Evolutionary conservation across 2,888 invertebrate species (phyloP).

Genomic region (Aphidoletes aphidimyza): DNA sequence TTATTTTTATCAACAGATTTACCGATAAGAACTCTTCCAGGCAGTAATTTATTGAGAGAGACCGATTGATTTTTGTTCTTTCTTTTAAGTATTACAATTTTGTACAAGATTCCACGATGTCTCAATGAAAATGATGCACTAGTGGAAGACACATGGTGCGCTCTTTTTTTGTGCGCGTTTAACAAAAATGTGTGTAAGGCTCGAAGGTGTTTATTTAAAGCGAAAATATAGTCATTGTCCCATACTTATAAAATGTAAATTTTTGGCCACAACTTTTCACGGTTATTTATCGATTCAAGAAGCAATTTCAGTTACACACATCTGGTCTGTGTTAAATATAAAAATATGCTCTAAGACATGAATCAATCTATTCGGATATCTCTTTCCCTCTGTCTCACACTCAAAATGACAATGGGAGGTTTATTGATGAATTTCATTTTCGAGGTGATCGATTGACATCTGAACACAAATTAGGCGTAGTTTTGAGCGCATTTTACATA

Average conservation of each 20-base stretch:
- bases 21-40: neutral
- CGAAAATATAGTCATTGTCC: conserved; percentile 51
- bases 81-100: neutral
- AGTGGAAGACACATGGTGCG: conserved; percentile 17
- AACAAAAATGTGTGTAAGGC: neutral
- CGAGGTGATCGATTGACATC: conserved; percentile 41
- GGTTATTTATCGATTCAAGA: neutral
- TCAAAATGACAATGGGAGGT: conserved; percentile 15
- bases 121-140: neutral
- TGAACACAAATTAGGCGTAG: conserved; percentile 38
- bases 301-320: neutral
- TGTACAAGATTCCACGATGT: neutral
- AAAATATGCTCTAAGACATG: neutral
- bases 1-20: conserved; percentile 34
- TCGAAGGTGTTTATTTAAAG: conserved; percentile 41
- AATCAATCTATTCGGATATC: neutral
- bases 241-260: conserved; percentile 41
- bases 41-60: neutral
- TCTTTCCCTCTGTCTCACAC: neutral
- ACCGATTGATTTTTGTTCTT: conserved; percentile 40
- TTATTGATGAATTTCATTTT: conserved; percentile 39
- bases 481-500: conserved; percentile 40
- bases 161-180: no score
- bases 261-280: neutral
- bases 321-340: neutral